These are phyloP conservation scores for Onychostruthus taczanowskii DNA, from an alignment of 2,113 vertebrate species.

Conservation along the genomic window DNA sequence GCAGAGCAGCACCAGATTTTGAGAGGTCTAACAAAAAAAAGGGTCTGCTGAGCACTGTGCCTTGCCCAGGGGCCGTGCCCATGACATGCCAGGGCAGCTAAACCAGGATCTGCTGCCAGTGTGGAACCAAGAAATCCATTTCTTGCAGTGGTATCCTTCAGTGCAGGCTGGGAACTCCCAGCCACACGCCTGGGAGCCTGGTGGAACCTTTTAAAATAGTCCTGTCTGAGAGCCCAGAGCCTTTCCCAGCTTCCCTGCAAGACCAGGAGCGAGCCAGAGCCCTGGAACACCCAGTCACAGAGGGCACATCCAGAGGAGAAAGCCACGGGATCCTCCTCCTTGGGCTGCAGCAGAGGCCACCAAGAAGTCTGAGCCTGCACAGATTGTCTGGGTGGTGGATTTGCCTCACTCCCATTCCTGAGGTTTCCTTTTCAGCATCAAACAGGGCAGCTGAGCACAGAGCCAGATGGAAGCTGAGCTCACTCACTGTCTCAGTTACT, in stretches of 20 bases:
- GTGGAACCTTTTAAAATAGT: neutral
- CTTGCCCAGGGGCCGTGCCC: neutral
- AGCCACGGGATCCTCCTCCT: neutral
- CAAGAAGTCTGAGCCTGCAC: neutral
- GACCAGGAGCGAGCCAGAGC: neutral
- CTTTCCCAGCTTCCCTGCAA: neutral
- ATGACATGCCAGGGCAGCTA: neutral
- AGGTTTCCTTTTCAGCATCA: constrained; percentile 31
- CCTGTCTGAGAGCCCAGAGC: neutral
- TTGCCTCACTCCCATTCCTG: neutral
- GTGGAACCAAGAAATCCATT: neutral
- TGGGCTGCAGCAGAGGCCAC: constrained; percentile 13
- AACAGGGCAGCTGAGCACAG: neutral
- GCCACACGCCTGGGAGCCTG: neutral
- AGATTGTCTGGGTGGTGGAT: neutral
- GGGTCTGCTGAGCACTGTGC: neutral
- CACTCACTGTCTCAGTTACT: neutral
- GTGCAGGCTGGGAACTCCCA: neutral
- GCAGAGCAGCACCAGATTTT: neutral
- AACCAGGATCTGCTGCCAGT: neutral
- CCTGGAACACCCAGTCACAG: constrained; percentile 26
- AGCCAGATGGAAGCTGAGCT: constrained; percentile 31
- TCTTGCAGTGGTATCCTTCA: neutral
- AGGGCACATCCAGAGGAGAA: neutral
- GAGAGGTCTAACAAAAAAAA: neutral